phyloP scores from a whole-genome alignment of 2,113 vertebrate genomes.

The Hippocampus abdominalis region DNA sequence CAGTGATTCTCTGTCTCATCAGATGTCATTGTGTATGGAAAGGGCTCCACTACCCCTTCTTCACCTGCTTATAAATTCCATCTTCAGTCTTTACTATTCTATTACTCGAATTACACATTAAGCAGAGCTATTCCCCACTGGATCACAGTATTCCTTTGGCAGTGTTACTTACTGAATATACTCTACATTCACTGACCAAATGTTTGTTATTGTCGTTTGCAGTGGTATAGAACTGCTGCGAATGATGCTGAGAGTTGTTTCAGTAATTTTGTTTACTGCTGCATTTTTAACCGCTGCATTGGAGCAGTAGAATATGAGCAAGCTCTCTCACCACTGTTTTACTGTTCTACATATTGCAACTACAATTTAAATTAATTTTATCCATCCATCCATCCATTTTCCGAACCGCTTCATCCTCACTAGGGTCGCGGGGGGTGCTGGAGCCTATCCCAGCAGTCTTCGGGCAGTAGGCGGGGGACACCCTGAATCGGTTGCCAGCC shows the following conservation, averaged over 20 bases:
- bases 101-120: neutral
- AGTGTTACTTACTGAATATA: neutral
- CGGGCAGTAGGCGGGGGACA: no score
- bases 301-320: neutral
- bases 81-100: neutral
- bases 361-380: neutral
- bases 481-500: no score
- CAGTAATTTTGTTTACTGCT: neutral
- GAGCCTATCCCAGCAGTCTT: no score
- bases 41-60: neutral
- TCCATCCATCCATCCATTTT: no score
- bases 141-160: neutral
- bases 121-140: neutral
- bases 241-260: neutral
- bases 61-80: neutral
- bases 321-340: neutral
- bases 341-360: neutral
- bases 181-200: neutral
- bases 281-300: neutral
- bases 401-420: no score
- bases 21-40: constrained; percentile 28
- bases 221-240: neutral
- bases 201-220: neutral
- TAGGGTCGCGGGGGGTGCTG: no score
- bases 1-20: constrained; percentile 27